phyloP scores from a whole-genome alignment of 2,113 vertebrate genomes.

The Lates calcarifer region DNA sequence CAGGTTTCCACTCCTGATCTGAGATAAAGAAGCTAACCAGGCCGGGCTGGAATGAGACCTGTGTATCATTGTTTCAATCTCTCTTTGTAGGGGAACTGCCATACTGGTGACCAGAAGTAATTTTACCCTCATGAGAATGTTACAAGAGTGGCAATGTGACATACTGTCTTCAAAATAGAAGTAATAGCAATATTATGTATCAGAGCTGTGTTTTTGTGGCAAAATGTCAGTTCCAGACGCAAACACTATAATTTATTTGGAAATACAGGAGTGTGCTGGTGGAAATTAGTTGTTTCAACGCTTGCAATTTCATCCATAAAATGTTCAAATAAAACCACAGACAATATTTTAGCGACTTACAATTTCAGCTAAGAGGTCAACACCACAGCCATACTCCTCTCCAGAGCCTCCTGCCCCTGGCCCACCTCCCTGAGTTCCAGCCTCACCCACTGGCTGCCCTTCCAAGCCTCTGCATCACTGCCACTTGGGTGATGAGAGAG shows the following conservation, averaged over 20 bases:
- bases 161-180: conserved; percentile 7
- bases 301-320: neutral
- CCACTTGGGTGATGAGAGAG: conserved; percentile 18
- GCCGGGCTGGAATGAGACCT: neutral
- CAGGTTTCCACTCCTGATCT: neutral
- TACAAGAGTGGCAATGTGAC: neutral
- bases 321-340: neutral
- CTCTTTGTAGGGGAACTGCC: neutral
- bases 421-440: neutral
- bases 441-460: conserved; percentile 16
- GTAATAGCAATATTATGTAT: neutral
- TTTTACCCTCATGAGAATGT: neutral
- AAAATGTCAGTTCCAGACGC: neutral
- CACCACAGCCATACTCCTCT: neutral
- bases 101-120: neutral
- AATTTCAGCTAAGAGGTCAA: neutral
- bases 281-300: neutral
- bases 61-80: neutral
- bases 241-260: neutral
- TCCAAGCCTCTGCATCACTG: conserved; percentile 17
- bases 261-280: neutral
- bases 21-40: neutral
- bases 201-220: neutral
- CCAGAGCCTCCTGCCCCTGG: neutral
- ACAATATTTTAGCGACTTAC: neutral